These are phyloP conservation scores for Acanthurus leucopareius DNA, from an alignment of 2,797 vertebrate genomes.

Conservation along the genomic window DNA sequence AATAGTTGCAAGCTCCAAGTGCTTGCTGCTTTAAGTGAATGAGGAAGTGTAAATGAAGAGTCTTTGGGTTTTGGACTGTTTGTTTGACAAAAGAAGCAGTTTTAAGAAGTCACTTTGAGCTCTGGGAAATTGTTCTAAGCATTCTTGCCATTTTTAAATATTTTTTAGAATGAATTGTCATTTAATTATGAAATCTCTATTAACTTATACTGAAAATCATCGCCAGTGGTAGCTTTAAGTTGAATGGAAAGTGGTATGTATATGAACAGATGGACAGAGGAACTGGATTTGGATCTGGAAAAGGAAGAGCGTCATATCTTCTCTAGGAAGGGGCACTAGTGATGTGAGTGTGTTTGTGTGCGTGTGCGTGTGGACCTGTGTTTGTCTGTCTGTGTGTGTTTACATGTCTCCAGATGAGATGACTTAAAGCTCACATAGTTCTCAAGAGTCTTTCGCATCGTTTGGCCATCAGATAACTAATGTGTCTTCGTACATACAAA, in stretches of 20 bases:
- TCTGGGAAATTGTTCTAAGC: too few relatives aligned
- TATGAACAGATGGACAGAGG: slow-evolving; percentile 30
- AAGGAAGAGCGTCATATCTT: background rate
- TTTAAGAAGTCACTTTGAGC: too few relatives aligned
- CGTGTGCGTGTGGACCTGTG: background rate
- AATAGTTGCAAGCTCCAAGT: too few relatives aligned
- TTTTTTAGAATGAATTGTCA: too few relatives aligned
- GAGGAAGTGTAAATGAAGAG: too few relatives aligned
- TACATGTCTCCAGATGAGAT: background rate
- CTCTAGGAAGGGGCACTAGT: background rate
- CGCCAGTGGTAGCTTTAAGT: background rate
- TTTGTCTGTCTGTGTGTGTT: slow-evolving; percentile 6
- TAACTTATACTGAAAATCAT: too few relatives aligned
- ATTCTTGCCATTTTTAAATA: too few relatives aligned
- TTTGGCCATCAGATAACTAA: slow-evolving; percentile 29
- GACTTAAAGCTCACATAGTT: slow-evolving; percentile 40
- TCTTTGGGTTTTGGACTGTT: too few relatives aligned
- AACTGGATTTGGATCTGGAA: slow-evolving; percentile 19
- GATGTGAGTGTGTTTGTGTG: background rate
- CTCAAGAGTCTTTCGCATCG: slow-evolving; percentile 28
- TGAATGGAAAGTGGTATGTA: slow-evolving; percentile 24
- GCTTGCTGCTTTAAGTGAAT: too few relatives aligned
- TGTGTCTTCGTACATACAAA: slow-evolving; percentile 6
- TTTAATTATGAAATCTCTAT: too few relatives aligned
- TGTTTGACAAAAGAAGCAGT: too few relatives aligned